These are phyloP conservation scores for Tangara arthus DNA, from an alignment of 2,797 vertebrate species.

Conservation along the genomic window DNA sequence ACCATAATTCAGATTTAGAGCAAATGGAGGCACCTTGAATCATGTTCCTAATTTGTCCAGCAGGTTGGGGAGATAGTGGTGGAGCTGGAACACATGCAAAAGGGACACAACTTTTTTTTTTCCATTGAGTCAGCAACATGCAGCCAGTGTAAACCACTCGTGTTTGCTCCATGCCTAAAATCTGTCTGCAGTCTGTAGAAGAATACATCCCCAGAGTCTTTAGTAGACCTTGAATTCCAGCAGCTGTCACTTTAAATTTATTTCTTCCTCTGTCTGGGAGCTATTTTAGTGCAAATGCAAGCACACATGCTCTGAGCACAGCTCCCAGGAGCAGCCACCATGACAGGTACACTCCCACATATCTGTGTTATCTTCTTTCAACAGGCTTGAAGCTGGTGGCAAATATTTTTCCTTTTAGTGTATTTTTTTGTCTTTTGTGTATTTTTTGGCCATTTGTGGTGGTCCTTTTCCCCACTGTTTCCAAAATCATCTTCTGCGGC, in stretches of 20 bases:
- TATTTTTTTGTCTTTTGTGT: background rate
- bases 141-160: background rate
- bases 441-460: background rate
- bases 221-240: conserved; percentile 9
- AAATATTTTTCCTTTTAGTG: background rate
- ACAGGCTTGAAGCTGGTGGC: background rate
- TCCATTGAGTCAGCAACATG: background rate
- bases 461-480: background rate
- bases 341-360: background rate
- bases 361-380: background rate
- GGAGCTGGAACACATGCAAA: background rate
- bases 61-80: background rate
- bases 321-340: background rate
- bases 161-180: background rate
- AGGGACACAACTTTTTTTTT: background rate
- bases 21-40: no score
- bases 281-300: conserved; percentile 21
- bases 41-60: background rate
- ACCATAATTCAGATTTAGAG: background rate
- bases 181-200: background rate
- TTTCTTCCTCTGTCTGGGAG: conserved; percentile 19
- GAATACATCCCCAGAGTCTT: conserved; percentile 2
- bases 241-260: conserved; percentile 40
- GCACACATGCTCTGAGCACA: background rate
- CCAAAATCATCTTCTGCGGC: background rate